Conservation (phyloP, 2,113 vertebrate genomes). For the Rhinogobius similis region DNA sequence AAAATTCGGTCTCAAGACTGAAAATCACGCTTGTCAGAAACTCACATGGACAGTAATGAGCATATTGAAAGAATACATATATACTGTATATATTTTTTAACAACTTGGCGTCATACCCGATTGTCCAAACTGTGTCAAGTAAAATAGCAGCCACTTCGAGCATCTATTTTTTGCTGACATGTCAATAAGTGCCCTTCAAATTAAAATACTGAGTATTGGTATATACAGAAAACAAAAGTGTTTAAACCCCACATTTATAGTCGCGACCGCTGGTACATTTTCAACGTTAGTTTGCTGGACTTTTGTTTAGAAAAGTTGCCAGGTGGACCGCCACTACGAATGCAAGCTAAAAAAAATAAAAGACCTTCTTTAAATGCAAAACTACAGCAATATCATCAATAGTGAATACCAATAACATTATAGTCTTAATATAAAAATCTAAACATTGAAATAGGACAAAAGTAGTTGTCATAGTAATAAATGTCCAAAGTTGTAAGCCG, state of each 20-base stretch:
- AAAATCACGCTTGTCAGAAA: too few species aligned
- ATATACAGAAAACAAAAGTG: slow-evolving; percentile 49
- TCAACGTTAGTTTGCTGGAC: not conserved
- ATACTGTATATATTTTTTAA: too few species aligned
- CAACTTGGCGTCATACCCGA: not conserved
- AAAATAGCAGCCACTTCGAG: not conserved
- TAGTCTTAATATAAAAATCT: slow-evolving; percentile 65
- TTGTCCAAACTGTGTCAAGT: not conserved
- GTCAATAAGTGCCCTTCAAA: slow-evolving; percentile 2
- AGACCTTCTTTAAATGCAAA: slow-evolving; percentile 61
- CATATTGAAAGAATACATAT: too few species aligned
- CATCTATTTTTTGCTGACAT: not conserved
- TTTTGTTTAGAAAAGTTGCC: slow-evolving; percentile 2
- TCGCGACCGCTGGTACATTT: slow-evolving; percentile 37
- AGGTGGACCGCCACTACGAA: slow-evolving; percentile 54
- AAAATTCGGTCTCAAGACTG: too few species aligned
- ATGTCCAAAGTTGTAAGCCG: slow-evolving; percentile 59
- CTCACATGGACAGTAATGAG: too few species aligned
- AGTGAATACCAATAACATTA: slow-evolving; percentile 69
- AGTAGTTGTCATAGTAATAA: slow-evolving; percentile 49
- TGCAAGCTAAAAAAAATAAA: slow-evolving; percentile 46
- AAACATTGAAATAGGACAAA: slow-evolving; percentile 75
- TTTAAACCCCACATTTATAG: slow-evolving; percentile 31
- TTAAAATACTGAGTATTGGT: slow-evolving; percentile 38
- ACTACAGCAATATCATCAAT: slow-evolving; percentile 72